A percentile compares a stretch with the other conserved stretches of the same genome.
Conservation (phyloP, 2,888 invertebrate genomes). For the Torymus aiolomorphi region DNA sequence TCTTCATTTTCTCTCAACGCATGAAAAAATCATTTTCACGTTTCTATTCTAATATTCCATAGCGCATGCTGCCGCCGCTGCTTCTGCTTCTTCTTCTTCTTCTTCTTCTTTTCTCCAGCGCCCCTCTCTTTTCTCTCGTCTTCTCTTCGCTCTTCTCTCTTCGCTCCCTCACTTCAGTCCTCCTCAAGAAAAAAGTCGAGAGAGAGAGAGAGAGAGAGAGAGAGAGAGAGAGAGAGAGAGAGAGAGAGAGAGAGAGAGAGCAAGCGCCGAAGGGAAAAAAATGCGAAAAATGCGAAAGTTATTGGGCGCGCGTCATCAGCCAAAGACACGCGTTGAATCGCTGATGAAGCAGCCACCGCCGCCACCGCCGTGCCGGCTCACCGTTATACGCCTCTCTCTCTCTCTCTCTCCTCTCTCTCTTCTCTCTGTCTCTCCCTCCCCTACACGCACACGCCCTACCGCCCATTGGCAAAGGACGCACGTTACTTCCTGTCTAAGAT, state of each 20-base stretch:
- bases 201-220: not conserved
- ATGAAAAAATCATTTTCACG: constrained; percentile 27
- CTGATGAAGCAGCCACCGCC: constrained; percentile 39
- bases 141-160: not conserved
- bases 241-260: not conserved
- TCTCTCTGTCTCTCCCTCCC: constrained; percentile 29
- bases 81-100: not conserved
- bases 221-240: not conserved
- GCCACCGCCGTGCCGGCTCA: not conserved
- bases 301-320: constrained; percentile 39
- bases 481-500: constrained; percentile 54
- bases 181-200: not conserved
- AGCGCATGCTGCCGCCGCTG: too few species aligned
- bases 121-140: too few species aligned
- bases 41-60: constrained; percentile 9
- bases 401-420: not conserved
- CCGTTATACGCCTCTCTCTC: too few species aligned
- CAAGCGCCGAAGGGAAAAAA: not conserved
- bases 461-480: constrained; percentile 41
- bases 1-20: not conserved
- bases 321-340: constrained; percentile 45
- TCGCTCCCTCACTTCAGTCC: not conserved
- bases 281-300: constrained; percentile 28
- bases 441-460: constrained; percentile 12
- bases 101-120: not conserved